Percentiles rank a stretch among this genome's conserved stretches.
Conservation (phyloP, 2,113 vertebrate genomes). For the Burhinus oedicnemus region DNA sequence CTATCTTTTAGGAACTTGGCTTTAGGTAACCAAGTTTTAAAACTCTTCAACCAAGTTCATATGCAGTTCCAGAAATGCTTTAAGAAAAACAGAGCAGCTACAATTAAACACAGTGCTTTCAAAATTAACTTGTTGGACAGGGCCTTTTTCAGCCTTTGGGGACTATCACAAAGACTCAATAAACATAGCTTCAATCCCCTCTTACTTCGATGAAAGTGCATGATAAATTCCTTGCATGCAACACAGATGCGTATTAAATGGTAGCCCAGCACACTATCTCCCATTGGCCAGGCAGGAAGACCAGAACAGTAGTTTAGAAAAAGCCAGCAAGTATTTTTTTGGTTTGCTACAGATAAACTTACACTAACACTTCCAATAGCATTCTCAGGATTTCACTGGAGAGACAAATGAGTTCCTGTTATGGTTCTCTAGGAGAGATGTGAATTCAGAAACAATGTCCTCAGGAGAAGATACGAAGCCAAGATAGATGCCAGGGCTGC, state of each 20-base stretch:
- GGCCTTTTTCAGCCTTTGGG: neutral
- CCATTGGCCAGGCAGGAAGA: neutral
- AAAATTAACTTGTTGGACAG: neutral
- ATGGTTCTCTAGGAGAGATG: neutral
- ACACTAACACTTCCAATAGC: neutral
- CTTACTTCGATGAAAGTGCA: neutral
- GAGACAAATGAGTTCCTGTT: neutral
- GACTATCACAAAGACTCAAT: neutral
- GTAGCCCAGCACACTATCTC: neutral
- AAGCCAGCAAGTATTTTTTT: neutral
- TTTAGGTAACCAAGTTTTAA: neutral
- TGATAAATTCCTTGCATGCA: neutral
- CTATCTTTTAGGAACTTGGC: neutral
- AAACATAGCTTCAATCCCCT: neutral
- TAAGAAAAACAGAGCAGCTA: neutral
- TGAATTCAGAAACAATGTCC: neutral
- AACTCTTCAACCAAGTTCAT: neutral
- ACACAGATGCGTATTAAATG: neutral
- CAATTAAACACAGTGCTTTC: neutral
- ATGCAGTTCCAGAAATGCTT: neutral
- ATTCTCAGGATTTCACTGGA: constrained; percentile 14
- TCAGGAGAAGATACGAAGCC: neutral
- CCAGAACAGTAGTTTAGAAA: neutral
- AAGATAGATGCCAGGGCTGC: neutral
- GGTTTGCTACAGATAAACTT: neutral